These are phyloP conservation scores for Apamea monoglypha DNA, from an alignment of 2,888 invertebrate genomes.

Conservation along the genomic window DNA sequence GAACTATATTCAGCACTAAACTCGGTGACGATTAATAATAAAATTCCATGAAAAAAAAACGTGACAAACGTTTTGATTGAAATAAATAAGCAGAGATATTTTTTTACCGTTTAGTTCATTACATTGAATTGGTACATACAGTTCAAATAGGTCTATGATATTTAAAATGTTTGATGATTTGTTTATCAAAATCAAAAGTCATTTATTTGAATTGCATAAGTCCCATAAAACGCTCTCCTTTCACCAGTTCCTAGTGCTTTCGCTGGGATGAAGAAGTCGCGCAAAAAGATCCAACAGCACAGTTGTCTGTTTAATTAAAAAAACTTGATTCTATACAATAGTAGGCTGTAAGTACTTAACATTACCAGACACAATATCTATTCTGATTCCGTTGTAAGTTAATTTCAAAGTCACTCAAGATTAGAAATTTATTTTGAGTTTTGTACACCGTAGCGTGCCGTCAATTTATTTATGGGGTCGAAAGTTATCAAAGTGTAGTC, in stretches of 20 bases:
- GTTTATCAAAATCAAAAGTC: background rate
- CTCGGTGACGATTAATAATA: background rate
- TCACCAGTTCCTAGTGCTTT: too few relatives aligned
- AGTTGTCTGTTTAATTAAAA: too few relatives aligned
- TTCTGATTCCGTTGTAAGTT: background rate
- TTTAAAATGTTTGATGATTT: background rate
- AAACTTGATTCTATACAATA: too few relatives aligned
- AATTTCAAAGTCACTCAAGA: conserved; percentile 1
- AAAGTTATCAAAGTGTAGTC: conserved; percentile 3
- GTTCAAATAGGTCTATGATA: background rate
- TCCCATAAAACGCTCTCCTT: too few relatives aligned
- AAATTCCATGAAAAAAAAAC: background rate
- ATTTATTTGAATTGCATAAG: too few relatives aligned
- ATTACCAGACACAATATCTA: background rate
- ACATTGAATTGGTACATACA: background rate
- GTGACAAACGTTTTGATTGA: too few relatives aligned
- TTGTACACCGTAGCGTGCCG: background rate
- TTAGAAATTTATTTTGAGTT: conserved; percentile 3
- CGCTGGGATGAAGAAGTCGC: too few relatives aligned
- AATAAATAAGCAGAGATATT: background rate
- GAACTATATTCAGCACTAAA: background rate
- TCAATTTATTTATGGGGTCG: background rate
- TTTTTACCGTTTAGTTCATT: background rate
- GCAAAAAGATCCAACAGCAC: too few relatives aligned
- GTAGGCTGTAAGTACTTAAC: too few relatives aligned